Evolutionary conservation across 2,113 vertebrate species (phyloP).

Genomic region (Sorex fumeus): DNA sequence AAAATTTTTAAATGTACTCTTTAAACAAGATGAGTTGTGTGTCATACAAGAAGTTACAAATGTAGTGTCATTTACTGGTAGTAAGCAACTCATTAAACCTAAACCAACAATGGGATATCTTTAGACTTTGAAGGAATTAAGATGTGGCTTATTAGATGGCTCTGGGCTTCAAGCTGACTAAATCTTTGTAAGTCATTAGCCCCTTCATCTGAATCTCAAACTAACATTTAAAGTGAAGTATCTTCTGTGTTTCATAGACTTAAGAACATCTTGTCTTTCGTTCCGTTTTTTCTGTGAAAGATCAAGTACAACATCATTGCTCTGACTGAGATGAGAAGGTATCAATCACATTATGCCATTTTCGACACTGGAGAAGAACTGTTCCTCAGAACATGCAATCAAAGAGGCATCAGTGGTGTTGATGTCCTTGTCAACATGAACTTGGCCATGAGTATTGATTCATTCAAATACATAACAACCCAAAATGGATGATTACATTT

Average conservation of each 20-base stretch:
- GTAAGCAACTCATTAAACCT: constrained; percentile 48
- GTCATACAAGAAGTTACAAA: constrained; percentile 11
- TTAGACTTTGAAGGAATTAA: constrained; percentile 24
- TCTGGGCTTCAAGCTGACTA: not conserved
- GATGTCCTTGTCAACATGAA: too few species aligned
- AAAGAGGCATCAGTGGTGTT: too few species aligned
- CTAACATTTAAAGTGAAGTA: constrained; percentile 18
- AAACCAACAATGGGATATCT: not conserved
- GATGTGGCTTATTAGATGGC: constrained; percentile 21
- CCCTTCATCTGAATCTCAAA: not conserved
- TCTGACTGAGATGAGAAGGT: too few species aligned
- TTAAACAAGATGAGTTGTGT: not conserved
- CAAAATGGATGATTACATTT: too few species aligned
- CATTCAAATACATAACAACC: too few species aligned
- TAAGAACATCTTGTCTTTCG: not conserved
- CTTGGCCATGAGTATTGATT: too few species aligned
- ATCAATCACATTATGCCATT: too few species aligned
- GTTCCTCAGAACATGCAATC: too few species aligned
- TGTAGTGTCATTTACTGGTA: not conserved
- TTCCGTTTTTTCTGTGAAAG: constrained; percentile 32
- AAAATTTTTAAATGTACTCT: constrained; percentile 15
- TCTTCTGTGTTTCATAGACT: not conserved
- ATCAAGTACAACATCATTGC: too few species aligned
- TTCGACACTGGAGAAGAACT: too few species aligned
- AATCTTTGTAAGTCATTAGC: not conserved